Evolutionary conservation across 1,140 invertebrate species (phyloP).

Genomic region (Drosophila paulistorum): DNA sequence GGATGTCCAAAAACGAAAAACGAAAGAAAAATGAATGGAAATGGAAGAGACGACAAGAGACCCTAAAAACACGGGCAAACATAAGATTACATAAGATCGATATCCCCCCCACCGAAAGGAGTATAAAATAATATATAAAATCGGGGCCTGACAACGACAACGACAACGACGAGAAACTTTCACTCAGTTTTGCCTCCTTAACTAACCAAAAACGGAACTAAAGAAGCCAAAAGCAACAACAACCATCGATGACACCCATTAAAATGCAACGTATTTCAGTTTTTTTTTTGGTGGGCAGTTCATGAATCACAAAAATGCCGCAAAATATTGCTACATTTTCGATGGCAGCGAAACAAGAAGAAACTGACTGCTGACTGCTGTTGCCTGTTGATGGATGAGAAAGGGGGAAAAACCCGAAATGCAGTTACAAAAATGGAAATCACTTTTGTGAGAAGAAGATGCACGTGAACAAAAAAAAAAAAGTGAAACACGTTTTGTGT

Average conservation of each 20-base stretch:
- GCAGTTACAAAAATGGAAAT: slow-evolving; percentile 34
- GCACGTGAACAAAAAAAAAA: slow-evolving; percentile 45
- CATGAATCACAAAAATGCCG: slow-evolving; percentile 47
- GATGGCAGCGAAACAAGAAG: background rate
- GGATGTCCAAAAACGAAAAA: slow-evolving; percentile 18
- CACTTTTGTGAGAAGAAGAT: slow-evolving; percentile 3
- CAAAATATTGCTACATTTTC: slow-evolving; percentile 48
- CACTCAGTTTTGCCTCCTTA: slow-evolving; percentile 65
- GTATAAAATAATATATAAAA: slow-evolving; percentile 44
- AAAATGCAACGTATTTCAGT: slow-evolving; percentile 47
- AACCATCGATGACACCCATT: slow-evolving; percentile 43
- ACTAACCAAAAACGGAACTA: slow-evolving; percentile 66
- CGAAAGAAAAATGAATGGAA: slow-evolving; percentile 5
- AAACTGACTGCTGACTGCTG: too few relatives aligned
- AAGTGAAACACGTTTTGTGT: slow-evolving; percentile 65
- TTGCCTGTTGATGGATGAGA: background rate
- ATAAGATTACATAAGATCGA: slow-evolving; percentile 51
- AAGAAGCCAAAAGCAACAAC: slow-evolving; percentile 31
- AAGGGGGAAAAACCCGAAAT: slow-evolving; percentile 35
- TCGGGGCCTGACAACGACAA: background rate
- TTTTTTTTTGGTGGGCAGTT: slow-evolving; percentile 39
- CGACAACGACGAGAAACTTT: slow-evolving; percentile 54
- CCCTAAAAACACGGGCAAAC: slow-evolving; percentile 16
- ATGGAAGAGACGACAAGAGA: slow-evolving; percentile 17
- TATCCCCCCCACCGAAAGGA: slow-evolving; percentile 45